Conservation (phyloP, 2,113 vertebrate genomes). For the Ginglymostoma cirratum region DNA sequence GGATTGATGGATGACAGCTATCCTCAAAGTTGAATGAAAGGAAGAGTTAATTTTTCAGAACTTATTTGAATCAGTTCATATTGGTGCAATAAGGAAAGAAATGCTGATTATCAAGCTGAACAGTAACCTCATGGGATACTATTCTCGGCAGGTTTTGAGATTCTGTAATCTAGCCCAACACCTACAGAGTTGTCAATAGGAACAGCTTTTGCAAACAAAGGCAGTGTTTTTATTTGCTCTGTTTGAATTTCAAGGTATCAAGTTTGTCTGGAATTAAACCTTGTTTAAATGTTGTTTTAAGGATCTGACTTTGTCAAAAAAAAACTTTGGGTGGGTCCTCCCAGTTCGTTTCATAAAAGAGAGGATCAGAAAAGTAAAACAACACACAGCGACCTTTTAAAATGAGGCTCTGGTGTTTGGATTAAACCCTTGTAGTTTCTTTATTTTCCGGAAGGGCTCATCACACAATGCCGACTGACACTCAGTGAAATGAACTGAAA, state of each 20-base stretch:
- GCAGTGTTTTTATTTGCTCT: neutral
- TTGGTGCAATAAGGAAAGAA: neutral
- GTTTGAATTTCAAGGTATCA: neutral
- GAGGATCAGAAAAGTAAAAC: neutral
- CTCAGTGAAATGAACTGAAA: neutral
- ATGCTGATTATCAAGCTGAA: neutral
- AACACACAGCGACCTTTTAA: neutral
- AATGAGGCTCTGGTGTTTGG: neutral
- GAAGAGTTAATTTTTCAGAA: neutral
- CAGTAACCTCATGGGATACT: neutral
- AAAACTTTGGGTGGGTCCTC: neutral
- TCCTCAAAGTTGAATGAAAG: neutral
- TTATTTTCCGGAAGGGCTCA: neutral
- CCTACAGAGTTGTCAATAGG: neutral
- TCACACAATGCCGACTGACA: neutral
- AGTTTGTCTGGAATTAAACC: neutral
- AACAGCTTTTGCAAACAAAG: slow-evolving; percentile 22
- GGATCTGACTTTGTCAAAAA: slow-evolving; percentile 5
- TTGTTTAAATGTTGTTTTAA: slow-evolving; percentile 24
- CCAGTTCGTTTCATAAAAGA: neutral
- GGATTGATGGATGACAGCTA: neutral
- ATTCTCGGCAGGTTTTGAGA: neutral
- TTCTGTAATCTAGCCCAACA: neutral
- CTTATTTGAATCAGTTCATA: neutral
- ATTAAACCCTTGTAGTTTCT: neutral